Evolutionary conservation across 2,888 invertebrate species (phyloP).

Genomic region (Sthenelais limicola): DNA sequence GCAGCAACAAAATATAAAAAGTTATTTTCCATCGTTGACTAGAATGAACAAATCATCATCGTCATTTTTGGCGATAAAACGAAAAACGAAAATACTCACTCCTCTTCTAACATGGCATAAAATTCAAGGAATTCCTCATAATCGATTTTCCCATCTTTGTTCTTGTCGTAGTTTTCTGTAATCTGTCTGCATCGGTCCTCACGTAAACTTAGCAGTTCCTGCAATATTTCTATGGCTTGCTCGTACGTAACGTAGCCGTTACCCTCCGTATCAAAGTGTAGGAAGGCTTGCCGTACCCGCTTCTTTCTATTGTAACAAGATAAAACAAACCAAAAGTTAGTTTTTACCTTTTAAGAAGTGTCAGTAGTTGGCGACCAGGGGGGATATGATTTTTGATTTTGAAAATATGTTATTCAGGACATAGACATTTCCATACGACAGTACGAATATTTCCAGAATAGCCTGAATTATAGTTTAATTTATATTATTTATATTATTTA

Average conservation of each 20-base stretch:
- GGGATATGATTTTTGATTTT: too few relatives aligned
- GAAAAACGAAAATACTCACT: conserved; percentile 46
- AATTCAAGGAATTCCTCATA: conserved; percentile 80
- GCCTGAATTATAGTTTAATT: too few relatives aligned
- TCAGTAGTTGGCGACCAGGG: too few relatives aligned
- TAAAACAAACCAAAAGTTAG: not conserved
- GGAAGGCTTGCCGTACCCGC: conserved; percentile 41
- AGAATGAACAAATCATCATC: too few relatives aligned
- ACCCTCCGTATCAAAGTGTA: conserved; percentile 44
- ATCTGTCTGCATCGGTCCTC: conserved; percentile 72
- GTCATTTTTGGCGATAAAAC: too few relatives aligned
- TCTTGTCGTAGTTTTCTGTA: conserved; percentile 85
- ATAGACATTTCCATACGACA: too few relatives aligned
- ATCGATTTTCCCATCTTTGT: conserved; percentile 86
- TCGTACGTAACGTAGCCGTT: conserved; percentile 41
- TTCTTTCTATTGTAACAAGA: conserved; percentile 40
- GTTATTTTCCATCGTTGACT: too few relatives aligned
- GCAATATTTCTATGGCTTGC: conserved; percentile 41
- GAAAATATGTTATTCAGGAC: too few relatives aligned
- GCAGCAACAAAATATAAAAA: too few relatives aligned
- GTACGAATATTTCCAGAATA: too few relatives aligned
- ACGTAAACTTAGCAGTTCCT: conserved; percentile 43
- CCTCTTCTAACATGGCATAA: conserved; percentile 48
- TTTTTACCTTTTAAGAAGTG: too few relatives aligned
- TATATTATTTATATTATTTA: too few relatives aligned